Evolutionary conservation across 2,797 vertebrate species (phyloP), one percentile per base, ranked within the genome.

Genomic region (Propithecus perrieri): DNA sequence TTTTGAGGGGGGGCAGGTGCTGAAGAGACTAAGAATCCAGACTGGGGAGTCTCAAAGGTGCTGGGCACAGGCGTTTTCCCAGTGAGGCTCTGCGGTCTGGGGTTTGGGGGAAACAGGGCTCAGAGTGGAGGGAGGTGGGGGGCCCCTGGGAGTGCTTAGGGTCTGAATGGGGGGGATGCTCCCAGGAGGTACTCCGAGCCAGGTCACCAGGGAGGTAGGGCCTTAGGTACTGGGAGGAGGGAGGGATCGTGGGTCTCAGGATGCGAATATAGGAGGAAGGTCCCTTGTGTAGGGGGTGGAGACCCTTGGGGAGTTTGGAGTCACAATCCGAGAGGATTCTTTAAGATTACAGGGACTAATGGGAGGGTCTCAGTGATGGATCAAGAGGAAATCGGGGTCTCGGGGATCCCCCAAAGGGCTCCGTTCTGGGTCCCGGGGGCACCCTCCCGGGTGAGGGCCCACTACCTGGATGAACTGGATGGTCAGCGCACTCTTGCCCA

Each of bases 401-500:
- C 71, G 28, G 53, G 86, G 76, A 76, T 81, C 91, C 79, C 50
- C 72, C 83, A 55, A 83, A 94, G 48, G 83, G 57, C 38, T 93
- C 50, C 38, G 76, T 81, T 79, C 67, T 72, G 53, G 75, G 38
- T 94, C 87, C 79, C 67, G 0, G 74, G 85, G 89, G n/a, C 88
- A 95, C 95, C 97, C 87, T 85, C 97, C 97, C 88, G 61, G 90
- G 78, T 61, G 94, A 96, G 96, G 96, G 96, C 93, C 93, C 95
- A 88, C 98, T 98, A 98, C 98, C 99, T 99, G 99, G 94, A 99
- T 99, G 97, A 99, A 99, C 98, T 99, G 99, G 97, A 99, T 99
- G 96, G 99, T 99, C 71, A 99, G 98, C 35, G 99, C 99, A 97
- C 99, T 99, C 98, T 99, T 99, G 14, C 99, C 99, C 97, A 99